Percentiles rank a stretch among this genome's conserved stretches.
These are phyloP conservation scores for Apostichopus leukothele DNA, from an alignment of 53 echinoderm and acorn worm species.

Conservation along the genomic window DNA sequence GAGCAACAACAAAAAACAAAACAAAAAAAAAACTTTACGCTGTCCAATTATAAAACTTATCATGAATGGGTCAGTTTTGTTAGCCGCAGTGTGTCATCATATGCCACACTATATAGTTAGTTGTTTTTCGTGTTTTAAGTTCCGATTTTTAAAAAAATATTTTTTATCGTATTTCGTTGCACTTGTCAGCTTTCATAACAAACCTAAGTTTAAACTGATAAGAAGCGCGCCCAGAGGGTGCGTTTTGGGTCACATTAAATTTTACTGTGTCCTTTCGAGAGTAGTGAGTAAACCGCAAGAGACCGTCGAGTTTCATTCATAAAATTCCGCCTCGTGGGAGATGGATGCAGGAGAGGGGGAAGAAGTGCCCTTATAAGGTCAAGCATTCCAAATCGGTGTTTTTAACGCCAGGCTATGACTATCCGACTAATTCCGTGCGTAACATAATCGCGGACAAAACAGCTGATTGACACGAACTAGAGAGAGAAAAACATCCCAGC, in stretches of 20 bases:
- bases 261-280: slow-evolving; percentile 36
- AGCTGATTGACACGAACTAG: not conserved
- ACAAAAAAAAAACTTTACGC: too few species aligned
- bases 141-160: not conserved
- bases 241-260: slow-evolving; percentile 1
- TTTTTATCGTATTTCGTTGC: not conserved
- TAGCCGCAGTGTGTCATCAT: too few species aligned
- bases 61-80: too few species aligned
- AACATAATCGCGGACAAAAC: not conserved
- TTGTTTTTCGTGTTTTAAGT: too few species aligned
- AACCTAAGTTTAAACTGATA: not conserved
- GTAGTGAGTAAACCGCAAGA: slow-evolving; percentile 30
- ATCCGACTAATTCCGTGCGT: not conserved
- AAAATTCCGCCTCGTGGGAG: slow-evolving; percentile 7
- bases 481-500: not conserved
- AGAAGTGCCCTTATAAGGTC: slow-evolving; percentile 39
- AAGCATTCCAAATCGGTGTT: not conserved
- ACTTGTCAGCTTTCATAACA: slow-evolving; percentile 9
- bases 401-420: not conserved
- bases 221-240: slow-evolving; percentile 15
- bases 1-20: too few species aligned
- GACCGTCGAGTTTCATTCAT: slow-evolving; percentile 6
- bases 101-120: too few species aligned
- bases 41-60: too few species aligned
- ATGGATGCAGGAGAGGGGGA: not conserved